Conservation (phyloP, 2,797 vertebrate genomes). For the Gila robusta region DNA sequence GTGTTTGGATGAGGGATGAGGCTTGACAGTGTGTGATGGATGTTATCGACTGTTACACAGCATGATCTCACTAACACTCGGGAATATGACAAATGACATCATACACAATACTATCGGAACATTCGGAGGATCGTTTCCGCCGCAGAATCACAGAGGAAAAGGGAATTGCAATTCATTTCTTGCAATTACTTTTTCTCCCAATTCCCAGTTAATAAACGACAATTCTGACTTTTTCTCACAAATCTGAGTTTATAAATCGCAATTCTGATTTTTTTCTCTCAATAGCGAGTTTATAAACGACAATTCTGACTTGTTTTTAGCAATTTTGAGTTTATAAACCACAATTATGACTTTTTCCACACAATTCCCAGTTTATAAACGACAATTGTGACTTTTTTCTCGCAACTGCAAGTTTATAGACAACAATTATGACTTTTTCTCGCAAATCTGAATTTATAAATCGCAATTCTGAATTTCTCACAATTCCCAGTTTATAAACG, state of each 20-base stretch:
- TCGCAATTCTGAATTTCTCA: too few species aligned
- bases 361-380: fast-evolving
- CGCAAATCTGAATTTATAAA: too few species aligned
- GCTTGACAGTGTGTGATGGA: constrained; percentile 44
- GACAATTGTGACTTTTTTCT: not conserved
- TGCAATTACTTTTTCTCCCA: too few species aligned
- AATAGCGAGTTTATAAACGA: fast-evolving
- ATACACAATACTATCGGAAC: constrained; percentile 8
- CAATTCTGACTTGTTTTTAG: not conserved
- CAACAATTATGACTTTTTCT: too few species aligned
- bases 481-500: fast-evolving
- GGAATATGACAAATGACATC: not conserved
- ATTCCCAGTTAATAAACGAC: fast-evolving
- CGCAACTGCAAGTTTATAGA: too few species aligned
- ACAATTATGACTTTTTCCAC: not conserved
- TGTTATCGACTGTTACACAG: constrained; percentile 25
- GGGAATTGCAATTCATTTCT: not conserved
- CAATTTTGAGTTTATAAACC: fast-evolving
- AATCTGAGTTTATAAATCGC: fast-evolving
- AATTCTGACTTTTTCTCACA: too few species aligned
- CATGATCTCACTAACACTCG: constrained; percentile 11
- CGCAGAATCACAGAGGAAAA: not conserved
- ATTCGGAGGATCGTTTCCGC: not conserved
- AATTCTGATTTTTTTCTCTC: too few species aligned
- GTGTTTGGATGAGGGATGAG: constrained; percentile 51